Percentiles rank a stretch among this genome's conserved stretches.
Conservation (phyloP, 2,113 vertebrate species). For the Myiozetetes cayanensis region DNA sequence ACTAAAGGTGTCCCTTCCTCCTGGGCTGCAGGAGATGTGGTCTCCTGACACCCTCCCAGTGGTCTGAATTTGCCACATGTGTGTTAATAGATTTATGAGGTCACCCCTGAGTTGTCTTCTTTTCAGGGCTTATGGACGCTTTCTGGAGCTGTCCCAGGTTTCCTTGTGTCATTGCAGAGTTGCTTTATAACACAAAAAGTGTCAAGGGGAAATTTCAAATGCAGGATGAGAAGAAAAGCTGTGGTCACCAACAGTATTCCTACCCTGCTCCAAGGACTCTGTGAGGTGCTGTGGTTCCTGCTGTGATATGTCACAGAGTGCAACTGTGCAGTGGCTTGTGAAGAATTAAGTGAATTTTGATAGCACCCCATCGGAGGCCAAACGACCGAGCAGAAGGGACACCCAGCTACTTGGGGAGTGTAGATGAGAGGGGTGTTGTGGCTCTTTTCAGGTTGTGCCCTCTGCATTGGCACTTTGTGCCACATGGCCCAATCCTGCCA, state of each 20-base stretch:
- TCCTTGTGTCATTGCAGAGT: background rate
- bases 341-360: background rate
- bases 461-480: background rate
- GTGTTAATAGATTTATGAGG: background rate
- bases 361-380: background rate
- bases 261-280: background rate
- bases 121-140: conserved; percentile 3
- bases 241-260: background rate
- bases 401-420: background rate
- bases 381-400: background rate
- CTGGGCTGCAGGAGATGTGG: background rate
- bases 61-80: background rate
- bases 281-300: background rate
- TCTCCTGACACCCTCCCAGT: background rate
- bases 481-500: background rate
- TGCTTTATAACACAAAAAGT: background rate
- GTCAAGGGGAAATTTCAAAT: conserved; percentile 12
- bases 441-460: background rate
- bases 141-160: conserved; percentile 17
- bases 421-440: background rate
- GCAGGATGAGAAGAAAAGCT: background rate
- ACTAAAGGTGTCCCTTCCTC: background rate
- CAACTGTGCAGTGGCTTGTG: background rate
- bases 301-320: background rate
- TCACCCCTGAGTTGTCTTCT: background rate